Percentiles rank a stretch among this genome's conserved stretches.
Evolutionary conservation across 2,797 vertebrate species (phyloP).

Genomic region (Percopsis omiscomaycus): DNA sequence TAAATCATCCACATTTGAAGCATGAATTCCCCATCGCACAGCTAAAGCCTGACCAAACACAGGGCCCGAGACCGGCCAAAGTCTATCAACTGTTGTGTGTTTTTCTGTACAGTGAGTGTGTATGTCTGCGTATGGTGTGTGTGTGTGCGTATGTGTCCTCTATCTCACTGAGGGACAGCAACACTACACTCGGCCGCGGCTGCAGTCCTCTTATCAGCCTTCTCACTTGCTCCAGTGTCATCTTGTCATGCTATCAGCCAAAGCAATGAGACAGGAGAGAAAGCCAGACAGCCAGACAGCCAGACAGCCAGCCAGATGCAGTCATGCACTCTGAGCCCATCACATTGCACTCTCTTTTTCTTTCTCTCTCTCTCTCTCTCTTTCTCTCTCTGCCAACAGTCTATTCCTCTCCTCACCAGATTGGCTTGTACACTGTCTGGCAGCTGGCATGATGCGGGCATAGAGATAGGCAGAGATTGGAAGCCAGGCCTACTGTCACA

Average conservation of each 20-base stretch:
- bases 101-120: not conserved
- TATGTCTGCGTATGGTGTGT: conserved; percentile 14
- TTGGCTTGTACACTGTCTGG: conserved; percentile 68
- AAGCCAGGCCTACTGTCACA: conserved; percentile 69
- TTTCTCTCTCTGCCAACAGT: conserved; percentile 37
- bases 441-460: conserved; percentile 64
- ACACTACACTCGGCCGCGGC: conserved; percentile 57
- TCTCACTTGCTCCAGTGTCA: conserved; percentile 69
- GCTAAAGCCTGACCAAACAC: conserved; percentile 11
- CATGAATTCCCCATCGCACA: conserved; percentile 13
- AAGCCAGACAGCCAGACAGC: conserved; percentile 14
- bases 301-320: conserved; percentile 44
- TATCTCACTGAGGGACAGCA: conserved; percentile 55
- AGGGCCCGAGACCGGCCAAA: not conserved
- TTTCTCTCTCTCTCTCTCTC: conserved; percentile 13
- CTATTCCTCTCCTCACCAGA: conserved; percentile 64
- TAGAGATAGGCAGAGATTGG: conserved; percentile 68
- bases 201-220: conserved; percentile 71
- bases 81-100: conserved; percentile 8
- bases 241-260: conserved; percentile 73
- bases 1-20: conserved; percentile 18
- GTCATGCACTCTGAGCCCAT: conserved; percentile 40
- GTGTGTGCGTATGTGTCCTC: conserved; percentile 41
- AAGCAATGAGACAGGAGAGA: conserved; percentile 73
- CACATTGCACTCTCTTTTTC: not conserved